Percentiles rank a stretch among this genome's conserved stretches.
Conservation (phyloP, 1,140 invertebrate genomes). For the Bicyclus anynana region DNA sequence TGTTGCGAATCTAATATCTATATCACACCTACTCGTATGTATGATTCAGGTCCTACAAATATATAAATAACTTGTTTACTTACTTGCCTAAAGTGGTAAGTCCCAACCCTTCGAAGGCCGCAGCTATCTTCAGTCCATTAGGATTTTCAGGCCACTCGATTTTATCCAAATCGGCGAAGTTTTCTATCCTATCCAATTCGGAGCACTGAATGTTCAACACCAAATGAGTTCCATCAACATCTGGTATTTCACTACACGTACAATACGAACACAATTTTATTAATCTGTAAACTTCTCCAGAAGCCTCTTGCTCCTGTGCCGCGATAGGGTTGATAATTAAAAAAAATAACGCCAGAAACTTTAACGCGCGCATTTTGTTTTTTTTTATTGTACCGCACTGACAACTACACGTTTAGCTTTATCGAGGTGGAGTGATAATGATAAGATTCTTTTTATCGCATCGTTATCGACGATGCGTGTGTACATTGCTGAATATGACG, state of each 20-base stretch:
- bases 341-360: constrained; percentile 53
- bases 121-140: constrained; percentile 63
- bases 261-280: constrained; percentile 62
- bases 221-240: constrained; percentile 56
- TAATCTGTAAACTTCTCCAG: constrained; percentile 39
- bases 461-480: constrained; percentile 54
- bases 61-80: constrained; percentile 28
- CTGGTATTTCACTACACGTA: constrained; percentile 68
- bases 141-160: constrained; percentile 65
- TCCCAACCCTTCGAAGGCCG: constrained; percentile 59
- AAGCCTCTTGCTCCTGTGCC: constrained; percentile 37
- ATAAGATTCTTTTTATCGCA: constrained; percentile 66
- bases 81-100: constrained; percentile 66
- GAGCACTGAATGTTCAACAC: constrained; percentile 68
- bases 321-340: constrained; percentile 41
- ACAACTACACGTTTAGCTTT: constrained; percentile 42
- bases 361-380: constrained; percentile 55
- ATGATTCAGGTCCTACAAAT: background rate
- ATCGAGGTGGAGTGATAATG: constrained; percentile 69
- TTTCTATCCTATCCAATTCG: constrained; percentile 53
- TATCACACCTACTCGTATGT: background rate
- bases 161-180: constrained; percentile 62
- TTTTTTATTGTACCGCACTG: constrained; percentile 27
- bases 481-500: constrained; percentile 46
- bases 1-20: no score